phyloP scores from a whole-genome alignment of 2,113 vertebrate species.

The Lophius piscatorius region DNA sequence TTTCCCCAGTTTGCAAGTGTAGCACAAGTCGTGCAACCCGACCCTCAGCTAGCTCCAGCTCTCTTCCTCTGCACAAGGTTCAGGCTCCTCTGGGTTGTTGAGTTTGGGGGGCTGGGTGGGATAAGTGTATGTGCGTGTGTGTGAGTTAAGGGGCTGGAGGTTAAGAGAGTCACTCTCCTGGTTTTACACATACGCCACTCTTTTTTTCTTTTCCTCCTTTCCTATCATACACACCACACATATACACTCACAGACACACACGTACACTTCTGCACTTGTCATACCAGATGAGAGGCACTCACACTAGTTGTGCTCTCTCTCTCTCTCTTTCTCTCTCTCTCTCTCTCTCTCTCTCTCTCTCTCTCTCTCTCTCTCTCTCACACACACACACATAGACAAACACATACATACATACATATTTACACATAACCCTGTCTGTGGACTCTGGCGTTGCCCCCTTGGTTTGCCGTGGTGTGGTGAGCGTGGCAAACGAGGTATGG shows the following conservation, averaged over 20 bases:
- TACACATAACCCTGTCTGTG: conserved; percentile 66
- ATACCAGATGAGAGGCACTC: conserved; percentile 54
- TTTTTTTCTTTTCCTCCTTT: conserved; percentile 59
- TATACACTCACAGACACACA: conserved; percentile 69
- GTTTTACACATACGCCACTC: conserved; percentile 73
- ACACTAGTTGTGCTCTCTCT: conserved; percentile 52
- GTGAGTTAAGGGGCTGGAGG: conserved; percentile 68
- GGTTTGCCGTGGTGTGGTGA: conserved; percentile 78
- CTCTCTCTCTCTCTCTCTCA: conserved; percentile 42
- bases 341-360: conserved; percentile 51
- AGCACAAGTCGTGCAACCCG: conserved; percentile 94
- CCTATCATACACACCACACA: conserved; percentile 55
- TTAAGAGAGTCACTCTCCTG: conserved; percentile 64
- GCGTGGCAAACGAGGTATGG: conserved; percentile 82
- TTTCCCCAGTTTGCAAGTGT: conserved; percentile 90
- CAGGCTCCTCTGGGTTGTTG: conserved; percentile 74
- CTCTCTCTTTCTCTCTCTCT: conserved; percentile 53
- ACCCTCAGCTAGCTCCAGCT: conserved; percentile 71
- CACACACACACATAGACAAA: conserved; percentile 67
- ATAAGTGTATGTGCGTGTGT: conserved; percentile 43
- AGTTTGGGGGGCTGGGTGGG: conserved; percentile 25
- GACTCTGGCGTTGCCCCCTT: conserved; percentile 71
- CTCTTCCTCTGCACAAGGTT: conserved; percentile 77
- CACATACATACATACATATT: conserved; percentile 63
- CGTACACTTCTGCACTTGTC: conserved; percentile 67